Evolutionary conservation across 2,113 vertebrate genomes (phyloP), one percentile per base, ranked within the genome.

Genomic region (Murina feae): DNA sequence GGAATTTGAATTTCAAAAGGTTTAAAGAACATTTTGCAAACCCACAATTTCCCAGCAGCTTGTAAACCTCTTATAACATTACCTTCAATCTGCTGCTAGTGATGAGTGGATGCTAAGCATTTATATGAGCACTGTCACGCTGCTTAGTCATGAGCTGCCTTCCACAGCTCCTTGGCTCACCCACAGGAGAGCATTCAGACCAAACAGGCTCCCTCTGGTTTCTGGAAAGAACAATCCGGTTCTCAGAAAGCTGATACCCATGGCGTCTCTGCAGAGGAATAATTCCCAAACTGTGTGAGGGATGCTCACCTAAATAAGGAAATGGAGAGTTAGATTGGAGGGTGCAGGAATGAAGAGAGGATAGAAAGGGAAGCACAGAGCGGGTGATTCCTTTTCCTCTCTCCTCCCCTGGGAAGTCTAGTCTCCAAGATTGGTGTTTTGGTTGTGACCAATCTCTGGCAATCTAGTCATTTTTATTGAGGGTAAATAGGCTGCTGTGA

Each of bases 381-480:
- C 63, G 60, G 68, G 88, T 17, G 30, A 25, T 23, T 53, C 69
- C 47, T 18, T 30, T 32, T n/a, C 37, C 35, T 37, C 1, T 28
- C 72, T 65, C 30, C 11, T n/a, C 23, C 32, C 30, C 32, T 1
- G 25, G 90, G 47, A 68, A 92, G 80, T 28, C 82, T 71, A 92
- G 80, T 28, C 82, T 94, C 93, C 51, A 84, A 89, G 81, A 51
- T 84, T 37, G 97, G 28, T 85, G 55, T 96, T 92, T 97, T 90
- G 89, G 86, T 94, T 86, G 95, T 95, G 97, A 96, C 82, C 25
- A 68, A 76, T 69, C 90, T 97, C 92, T 92, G 93, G 74, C 85
- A 89, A 85, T 75, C 32, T 78, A 86, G 96, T 97, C 96, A 97
- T 97, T 98, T 96, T 97, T 97, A 96, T 97, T 98, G 97, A 96